phyloP scores from a whole-genome alignment of 1,140 invertebrate genomes.

The Diuraphis noxia region DNA sequence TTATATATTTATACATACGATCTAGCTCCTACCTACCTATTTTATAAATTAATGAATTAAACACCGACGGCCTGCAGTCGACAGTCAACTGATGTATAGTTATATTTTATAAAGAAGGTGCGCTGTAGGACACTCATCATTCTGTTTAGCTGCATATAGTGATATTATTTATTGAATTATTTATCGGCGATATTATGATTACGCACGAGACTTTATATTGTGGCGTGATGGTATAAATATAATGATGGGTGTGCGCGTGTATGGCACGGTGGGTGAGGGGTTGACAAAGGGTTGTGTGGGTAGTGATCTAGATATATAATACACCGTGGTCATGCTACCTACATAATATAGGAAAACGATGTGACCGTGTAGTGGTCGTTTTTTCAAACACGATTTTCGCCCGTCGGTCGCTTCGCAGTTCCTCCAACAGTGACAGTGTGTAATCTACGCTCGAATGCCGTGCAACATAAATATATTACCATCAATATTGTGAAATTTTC shows the following conservation, averaged over 20 bases:
- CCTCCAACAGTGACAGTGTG: not conserved
- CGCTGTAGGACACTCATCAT: not conserved
- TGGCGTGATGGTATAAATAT: not conserved
- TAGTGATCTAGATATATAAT: not conserved
- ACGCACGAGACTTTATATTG: not conserved
- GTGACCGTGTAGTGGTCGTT: not conserved
- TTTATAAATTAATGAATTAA: slow-evolving; percentile 4
- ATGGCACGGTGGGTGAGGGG: not conserved
- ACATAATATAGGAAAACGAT: not conserved
- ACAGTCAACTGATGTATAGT: not conserved
- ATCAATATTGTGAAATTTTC: not conserved
- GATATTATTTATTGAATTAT: slow-evolving; percentile 21
- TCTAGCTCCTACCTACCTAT: not conserved
- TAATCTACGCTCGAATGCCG: not conserved
- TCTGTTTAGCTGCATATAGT: not conserved
- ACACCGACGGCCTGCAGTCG: not conserved
- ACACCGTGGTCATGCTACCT: not conserved
- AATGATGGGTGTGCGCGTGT: not conserved
- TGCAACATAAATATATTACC: not conserved
- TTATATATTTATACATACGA: not conserved
- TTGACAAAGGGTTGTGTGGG: not conserved
- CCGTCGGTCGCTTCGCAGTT: not conserved
- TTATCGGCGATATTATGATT: slow-evolving; percentile 4
- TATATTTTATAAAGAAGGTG: not conserved
- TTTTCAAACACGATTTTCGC: not conserved